Conservation (phyloP, 2,888 invertebrate species). For the Meloe dianella region DNA sequence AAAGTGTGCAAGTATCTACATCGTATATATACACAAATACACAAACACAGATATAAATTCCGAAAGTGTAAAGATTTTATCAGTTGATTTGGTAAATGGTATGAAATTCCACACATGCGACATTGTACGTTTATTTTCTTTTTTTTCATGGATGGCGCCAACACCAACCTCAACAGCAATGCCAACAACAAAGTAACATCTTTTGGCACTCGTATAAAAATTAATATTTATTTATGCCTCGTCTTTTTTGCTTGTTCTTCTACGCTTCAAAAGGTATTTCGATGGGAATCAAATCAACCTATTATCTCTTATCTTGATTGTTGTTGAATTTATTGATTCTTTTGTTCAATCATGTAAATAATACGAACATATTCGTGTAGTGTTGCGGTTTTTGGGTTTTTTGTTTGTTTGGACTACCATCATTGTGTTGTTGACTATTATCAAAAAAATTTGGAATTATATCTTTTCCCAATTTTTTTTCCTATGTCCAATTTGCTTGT, state of each 20-base stretch:
- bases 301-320: conserved; percentile 2
- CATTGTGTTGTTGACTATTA: background rate
- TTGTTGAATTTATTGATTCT: background rate
- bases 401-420: background rate
- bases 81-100: conserved; percentile 27
- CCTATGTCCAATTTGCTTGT: background rate
- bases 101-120: conserved; percentile 26
- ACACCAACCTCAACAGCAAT: background rate
- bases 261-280: background rate
- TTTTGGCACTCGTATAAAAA: background rate
- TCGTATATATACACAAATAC: background rate
- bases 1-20: background rate
- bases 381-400: background rate
- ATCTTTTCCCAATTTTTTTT: background rate
- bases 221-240: background rate
- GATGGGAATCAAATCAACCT: background rate
- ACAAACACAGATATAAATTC: conserved; percentile 26
- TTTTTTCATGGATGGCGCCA: conserved; percentile 26
- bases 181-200: background rate
- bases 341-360: background rate
- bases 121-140: conserved; percentile 15
- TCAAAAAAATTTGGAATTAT: background rate
- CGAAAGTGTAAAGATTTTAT: conserved; percentile 26
- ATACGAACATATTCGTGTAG: background rate
- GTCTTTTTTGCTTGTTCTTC: background rate